A percentile compares a stretch with the other conserved stretches of the same genome.
Conservation (phyloP, 2,797 vertebrate species). For the Macrochelys suwanniensis region DNA sequence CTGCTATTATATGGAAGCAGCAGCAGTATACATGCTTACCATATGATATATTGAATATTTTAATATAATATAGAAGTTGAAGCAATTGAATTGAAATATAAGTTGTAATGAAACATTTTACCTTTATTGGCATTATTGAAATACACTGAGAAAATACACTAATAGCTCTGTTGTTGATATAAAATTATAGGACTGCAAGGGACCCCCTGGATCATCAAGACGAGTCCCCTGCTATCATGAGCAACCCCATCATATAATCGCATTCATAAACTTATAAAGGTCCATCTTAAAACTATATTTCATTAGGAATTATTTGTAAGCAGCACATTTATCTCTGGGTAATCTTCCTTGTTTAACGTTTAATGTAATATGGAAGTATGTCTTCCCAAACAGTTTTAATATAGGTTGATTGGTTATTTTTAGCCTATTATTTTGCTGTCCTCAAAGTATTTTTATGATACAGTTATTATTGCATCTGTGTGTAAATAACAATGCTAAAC, state of each 20-base stretch:
- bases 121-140: not conserved
- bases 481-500: not conserved
- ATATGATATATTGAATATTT: fast-evolving
- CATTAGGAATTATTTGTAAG: not conserved
- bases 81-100: not conserved
- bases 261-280: not conserved
- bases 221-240: not conserved
- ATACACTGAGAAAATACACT: not conserved
- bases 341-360: not conserved
- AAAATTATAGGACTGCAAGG: not conserved
- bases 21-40: not conserved
- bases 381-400: not conserved
- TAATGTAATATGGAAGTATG: not conserved
- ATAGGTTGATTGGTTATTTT: not conserved
- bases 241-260: not conserved
- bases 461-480: not conserved
- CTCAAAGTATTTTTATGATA: not conserved
- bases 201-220: not conserved
- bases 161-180: not conserved
- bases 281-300: not conserved
- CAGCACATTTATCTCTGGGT: not conserved
- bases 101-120: fast-evolving
- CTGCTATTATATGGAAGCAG: not conserved
- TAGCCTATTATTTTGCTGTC: fast-evolving
- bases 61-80: not conserved